phyloP scores from a whole-genome alignment of 2,797 vertebrate genomes.

The Margarornis squamiger region DNA sequence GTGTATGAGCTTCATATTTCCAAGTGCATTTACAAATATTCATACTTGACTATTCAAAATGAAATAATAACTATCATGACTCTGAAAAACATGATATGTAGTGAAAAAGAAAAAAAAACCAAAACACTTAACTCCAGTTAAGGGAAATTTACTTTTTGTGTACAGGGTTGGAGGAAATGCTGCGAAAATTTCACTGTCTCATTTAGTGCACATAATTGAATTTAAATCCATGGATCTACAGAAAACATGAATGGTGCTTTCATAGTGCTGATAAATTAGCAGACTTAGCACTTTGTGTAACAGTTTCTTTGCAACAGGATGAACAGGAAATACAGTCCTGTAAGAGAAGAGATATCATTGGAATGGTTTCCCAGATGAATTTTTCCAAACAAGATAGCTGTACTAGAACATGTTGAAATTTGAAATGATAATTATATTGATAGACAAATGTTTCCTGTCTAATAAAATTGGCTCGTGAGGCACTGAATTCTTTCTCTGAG shows the following conservation, averaged over 20 bases:
- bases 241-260: neutral
- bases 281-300: neutral
- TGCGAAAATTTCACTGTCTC: neutral
- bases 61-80: neutral
- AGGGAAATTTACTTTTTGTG: neutral
- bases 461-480: neutral
- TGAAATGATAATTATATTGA: neutral
- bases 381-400: slow-evolving; percentile 19
- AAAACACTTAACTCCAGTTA: neutral
- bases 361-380: neutral
- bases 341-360: neutral
- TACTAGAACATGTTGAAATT: neutral
- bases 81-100: neutral
- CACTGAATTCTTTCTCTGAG: neutral
- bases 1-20: neutral
- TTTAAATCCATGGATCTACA: neutral
- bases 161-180: neutral
- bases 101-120: neutral
- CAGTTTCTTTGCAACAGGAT: neutral
- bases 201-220: neutral
- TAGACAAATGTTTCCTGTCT: neutral
- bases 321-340: neutral
- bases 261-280: neutral
- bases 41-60: neutral
- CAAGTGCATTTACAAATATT: neutral